phyloP scores from a whole-genome alignment of 2,888 invertebrate species.

The Pinctada fucata region DNA sequence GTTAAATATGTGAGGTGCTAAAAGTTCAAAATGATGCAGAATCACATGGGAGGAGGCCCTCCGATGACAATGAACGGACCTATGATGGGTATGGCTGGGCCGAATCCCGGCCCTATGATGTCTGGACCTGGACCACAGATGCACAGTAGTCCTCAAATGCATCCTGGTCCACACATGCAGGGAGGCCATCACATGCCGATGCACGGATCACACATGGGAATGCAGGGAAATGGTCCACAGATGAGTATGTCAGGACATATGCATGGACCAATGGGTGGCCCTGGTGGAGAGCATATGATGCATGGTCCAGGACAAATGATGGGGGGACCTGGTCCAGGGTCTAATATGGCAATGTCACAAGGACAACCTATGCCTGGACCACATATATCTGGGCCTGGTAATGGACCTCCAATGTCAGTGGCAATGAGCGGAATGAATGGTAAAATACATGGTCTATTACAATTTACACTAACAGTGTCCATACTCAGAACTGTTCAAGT shows the following conservation, averaged over 20 bases:
- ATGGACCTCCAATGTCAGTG: conserved; percentile 35
- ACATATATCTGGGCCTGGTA: conserved; percentile 44
- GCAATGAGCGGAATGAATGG: conserved; percentile 3
- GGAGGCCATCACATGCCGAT: background rate
- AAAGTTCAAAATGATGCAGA: conserved; percentile 50
- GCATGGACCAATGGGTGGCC: background rate
- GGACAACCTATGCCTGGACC: conserved; percentile 31
- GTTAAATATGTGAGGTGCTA: too few species aligned
- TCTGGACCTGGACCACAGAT: conserved; percentile 30
- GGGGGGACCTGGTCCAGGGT: conserved; percentile 8
- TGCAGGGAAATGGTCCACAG: background rate
- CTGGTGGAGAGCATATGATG: background rate
- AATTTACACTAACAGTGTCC: too few species aligned
- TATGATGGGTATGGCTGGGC: conserved; percentile 1
- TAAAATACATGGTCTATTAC: background rate
- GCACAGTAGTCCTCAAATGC: background rate
- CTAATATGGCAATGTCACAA: conserved; percentile 7
- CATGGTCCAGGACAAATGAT: conserved; percentile 20
- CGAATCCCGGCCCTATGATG: conserved; percentile 48
- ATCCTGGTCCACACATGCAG: background rate
- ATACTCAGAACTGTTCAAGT: too few species aligned
- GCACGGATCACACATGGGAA: background rate
- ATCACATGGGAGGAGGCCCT: conserved; percentile 45
- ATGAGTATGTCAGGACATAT: background rate
- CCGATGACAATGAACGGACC: conserved; percentile 26